These are phyloP conservation scores for Oxyscelio sp. DNA, from an alignment of 2,888 invertebrate species.

Conservation along the genomic window DNA sequence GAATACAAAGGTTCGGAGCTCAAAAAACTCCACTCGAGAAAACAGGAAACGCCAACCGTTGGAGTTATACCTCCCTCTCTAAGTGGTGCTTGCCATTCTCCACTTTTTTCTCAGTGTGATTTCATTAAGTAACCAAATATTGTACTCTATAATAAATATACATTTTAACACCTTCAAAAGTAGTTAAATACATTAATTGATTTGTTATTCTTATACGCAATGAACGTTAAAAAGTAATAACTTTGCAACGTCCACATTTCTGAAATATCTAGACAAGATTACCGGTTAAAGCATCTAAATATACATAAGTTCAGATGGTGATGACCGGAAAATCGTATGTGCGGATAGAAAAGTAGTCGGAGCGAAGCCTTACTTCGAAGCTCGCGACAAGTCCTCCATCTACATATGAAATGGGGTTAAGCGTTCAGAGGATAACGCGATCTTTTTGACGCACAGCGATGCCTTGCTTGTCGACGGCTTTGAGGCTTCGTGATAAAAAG, in stretches of 20 bases:
- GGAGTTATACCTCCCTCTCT: too few species aligned
- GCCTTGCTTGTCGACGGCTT: conserved; percentile 63
- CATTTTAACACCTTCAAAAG: too few species aligned
- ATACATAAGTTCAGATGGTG: conserved; percentile 24
- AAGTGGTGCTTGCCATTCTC: too few species aligned
- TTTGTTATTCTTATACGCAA: too few species aligned
- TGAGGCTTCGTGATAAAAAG: conserved; percentile 69
- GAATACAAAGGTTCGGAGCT: too few species aligned
- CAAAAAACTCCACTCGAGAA: too few species aligned
- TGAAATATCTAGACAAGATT: background rate
- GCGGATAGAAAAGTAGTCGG: conserved; percentile 25
- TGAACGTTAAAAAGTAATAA: too few species aligned
- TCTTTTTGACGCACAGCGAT: conserved; percentile 65
- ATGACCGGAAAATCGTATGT: conserved; percentile 65
- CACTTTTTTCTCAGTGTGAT: too few species aligned
- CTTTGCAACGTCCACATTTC: background rate
- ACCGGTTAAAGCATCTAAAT: background rate
- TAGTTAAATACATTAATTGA: too few species aligned
- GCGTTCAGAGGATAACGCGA: conserved; percentile 73
- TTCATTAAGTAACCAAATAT: too few species aligned
- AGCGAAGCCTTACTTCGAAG: conserved; percentile 62
- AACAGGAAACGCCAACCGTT: too few species aligned
- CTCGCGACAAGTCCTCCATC: conserved; percentile 69
- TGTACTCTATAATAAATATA: too few species aligned
- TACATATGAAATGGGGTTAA: conserved; percentile 75